Conservation (phyloP, 2,113 vertebrate species). For the Thamnaconus septentrionalis region DNA sequence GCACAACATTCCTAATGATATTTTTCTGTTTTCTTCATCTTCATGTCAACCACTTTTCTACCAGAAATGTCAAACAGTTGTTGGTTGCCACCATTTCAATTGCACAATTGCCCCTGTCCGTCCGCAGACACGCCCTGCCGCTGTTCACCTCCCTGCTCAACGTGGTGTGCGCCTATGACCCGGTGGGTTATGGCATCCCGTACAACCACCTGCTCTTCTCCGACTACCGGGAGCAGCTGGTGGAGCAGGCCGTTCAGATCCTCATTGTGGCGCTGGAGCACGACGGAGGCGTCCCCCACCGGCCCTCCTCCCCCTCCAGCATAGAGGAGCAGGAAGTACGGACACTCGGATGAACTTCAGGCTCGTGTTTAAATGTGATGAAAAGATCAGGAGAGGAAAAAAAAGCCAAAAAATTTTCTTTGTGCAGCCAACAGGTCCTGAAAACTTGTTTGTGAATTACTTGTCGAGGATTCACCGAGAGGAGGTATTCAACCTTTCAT, state of each 20-base stretch:
- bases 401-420: not conserved
- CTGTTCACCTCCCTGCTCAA: slow-evolving; percentile 97
- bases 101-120: not conserved
- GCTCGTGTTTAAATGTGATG: no score
- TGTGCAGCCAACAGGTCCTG: slow-evolving; percentile 85
- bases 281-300: slow-evolving; percentile 81
- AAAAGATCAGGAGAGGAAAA: no score
- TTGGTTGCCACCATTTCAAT: no score
- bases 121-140: slow-evolving; percentile 88
- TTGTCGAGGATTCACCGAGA: slow-evolving; percentile 96
- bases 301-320: slow-evolving; percentile 86
- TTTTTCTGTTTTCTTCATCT: no score
- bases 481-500: slow-evolving; percentile 77
- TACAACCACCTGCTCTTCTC: slow-evolving; percentile 98
- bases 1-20: no score
- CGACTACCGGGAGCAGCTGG: slow-evolving; percentile 93
- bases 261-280: slow-evolving; percentile 95
- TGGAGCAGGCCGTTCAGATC: slow-evolving; percentile 94
- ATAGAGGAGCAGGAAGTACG: slow-evolving; percentile 92
- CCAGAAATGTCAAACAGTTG: no score
- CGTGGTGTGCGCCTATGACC: slow-evolving; percentile 94
- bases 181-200: slow-evolving; percentile 95
- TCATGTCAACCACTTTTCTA: no score
- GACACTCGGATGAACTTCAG: not conserved
- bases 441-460: slow-evolving; percentile 98